Evolutionary conservation across 2,888 invertebrate species (phyloP).

Genomic region (Gymnoscelis rufifasciata): DNA sequence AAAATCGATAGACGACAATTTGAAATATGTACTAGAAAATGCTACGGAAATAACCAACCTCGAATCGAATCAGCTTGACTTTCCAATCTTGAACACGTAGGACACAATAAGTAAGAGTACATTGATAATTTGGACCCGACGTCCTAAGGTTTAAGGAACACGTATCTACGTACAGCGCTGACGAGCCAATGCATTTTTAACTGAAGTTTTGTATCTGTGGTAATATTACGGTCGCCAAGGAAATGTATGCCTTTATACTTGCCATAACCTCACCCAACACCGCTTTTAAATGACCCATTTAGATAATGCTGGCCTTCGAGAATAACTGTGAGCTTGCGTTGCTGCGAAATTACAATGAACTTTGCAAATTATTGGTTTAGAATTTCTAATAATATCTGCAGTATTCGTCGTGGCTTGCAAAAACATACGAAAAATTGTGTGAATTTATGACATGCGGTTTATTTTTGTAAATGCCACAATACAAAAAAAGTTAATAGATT

Average conservation of each 20-base stretch:
- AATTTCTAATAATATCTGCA: too few relatives aligned
- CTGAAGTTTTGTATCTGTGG: not conserved
- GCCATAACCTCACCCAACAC: constrained; percentile 18
- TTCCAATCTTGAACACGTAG: constrained; percentile 18
- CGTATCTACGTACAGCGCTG: too few relatives aligned
- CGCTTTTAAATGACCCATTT: constrained; percentile 8
- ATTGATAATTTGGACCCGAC: too few relatives aligned
- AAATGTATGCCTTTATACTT: constrained; percentile 7
- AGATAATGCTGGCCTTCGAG: not conserved
- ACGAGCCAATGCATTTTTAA: constrained; percentile 3
- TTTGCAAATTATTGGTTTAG: too few relatives aligned
- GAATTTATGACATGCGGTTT: too few relatives aligned
- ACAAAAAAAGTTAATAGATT: too few relatives aligned
- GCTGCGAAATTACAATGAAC: not conserved
- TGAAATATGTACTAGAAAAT: constrained; percentile 40
- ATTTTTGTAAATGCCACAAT: too few relatives aligned
- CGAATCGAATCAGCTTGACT: constrained; percentile 63
- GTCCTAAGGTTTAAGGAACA: too few relatives aligned
- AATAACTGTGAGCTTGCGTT: not conserved
- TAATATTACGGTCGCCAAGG: constrained; percentile 11
- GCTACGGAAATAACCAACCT: constrained; percentile 45
- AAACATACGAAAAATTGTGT: too few relatives aligned
- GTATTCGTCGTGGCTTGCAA: too few relatives aligned
- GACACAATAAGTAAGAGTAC: not conserved
- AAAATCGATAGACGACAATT: constrained; percentile 65